These are phyloP conservation scores for Terebella lapidaria DNA, from an alignment of 2,888 invertebrate species.

Conservation along the genomic window DNA sequence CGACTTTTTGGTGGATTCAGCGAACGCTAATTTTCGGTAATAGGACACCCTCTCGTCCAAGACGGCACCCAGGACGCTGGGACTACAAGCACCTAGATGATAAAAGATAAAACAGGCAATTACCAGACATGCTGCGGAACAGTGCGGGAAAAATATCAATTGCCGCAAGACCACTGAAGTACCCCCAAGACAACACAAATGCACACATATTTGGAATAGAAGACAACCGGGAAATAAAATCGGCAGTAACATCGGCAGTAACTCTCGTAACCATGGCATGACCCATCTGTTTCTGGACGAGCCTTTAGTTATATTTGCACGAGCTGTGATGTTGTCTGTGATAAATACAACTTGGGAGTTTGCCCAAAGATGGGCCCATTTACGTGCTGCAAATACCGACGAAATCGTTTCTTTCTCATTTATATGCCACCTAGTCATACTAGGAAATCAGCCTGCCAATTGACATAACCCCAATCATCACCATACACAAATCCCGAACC, in stretches of 20 bases:
- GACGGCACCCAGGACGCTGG: neutral
- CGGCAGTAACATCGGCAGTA: neutral
- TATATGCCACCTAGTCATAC: neutral
- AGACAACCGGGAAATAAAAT: neutral
- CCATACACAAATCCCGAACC: too few relatives aligned
- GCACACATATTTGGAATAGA: neutral
- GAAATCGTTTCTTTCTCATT: neutral
- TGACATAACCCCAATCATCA: too few relatives aligned
- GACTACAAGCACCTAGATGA: neutral
- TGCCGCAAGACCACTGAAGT: neutral
- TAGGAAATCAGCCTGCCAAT: too few relatives aligned
- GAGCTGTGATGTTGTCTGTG: neutral
- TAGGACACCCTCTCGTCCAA: too few relatives aligned
- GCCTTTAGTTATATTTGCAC: neutral
- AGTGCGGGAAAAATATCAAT: neutral
- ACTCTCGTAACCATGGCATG: neutral
- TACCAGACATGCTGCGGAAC: neutral
- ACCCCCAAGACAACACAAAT: neutral
- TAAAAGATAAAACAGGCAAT: too few relatives aligned
- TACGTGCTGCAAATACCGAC: neutral
- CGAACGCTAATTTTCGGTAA: too few relatives aligned
- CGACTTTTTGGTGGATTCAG: too few relatives aligned
- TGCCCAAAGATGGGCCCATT: neutral
- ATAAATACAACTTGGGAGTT: neutral
- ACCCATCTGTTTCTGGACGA: neutral